Evolutionary conservation across 2,888 invertebrate species (phyloP).

Genomic region (Eubasilissa splendida): DNA sequence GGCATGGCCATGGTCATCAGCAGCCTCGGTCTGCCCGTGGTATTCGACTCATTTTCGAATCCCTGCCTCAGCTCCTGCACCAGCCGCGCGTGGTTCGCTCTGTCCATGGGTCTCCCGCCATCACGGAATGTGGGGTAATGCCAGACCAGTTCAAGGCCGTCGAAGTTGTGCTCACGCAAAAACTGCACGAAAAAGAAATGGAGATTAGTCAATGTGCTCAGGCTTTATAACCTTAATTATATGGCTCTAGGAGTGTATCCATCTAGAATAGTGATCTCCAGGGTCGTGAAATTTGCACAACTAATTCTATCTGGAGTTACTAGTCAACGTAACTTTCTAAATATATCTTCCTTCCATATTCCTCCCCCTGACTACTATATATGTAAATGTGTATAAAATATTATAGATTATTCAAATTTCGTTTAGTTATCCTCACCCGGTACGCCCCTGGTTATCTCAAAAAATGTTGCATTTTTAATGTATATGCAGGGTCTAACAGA

Average conservation of each 20-base stretch:
- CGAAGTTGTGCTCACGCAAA: conserved; percentile 91
- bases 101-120: conserved; percentile 86
- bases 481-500: no score
- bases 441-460: no score
- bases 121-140: conserved; percentile 88
- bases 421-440: no score
- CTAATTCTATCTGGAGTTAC: not conserved
- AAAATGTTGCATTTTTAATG: no score
- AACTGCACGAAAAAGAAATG: conserved; percentile 67
- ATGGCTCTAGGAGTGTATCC: not conserved
- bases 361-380: no score
- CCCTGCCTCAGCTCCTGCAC: conserved; percentile 91
- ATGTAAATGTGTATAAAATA: no score
- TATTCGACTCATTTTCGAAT: conserved; percentile 80
- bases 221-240: not conserved
- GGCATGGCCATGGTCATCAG: conserved; percentile 94
- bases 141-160: conserved; percentile 94
- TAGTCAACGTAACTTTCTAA: not conserved
- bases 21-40: conserved; percentile 84
- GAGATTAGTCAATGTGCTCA: not conserved
- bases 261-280: not conserved
- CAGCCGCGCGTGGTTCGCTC: conserved; percentile 89
- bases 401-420: no score
- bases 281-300: not conserved
- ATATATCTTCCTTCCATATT: no score